Conservation (phyloP, 2,797 vertebrate genomes). For the Mastacembelus armatus region DNA sequence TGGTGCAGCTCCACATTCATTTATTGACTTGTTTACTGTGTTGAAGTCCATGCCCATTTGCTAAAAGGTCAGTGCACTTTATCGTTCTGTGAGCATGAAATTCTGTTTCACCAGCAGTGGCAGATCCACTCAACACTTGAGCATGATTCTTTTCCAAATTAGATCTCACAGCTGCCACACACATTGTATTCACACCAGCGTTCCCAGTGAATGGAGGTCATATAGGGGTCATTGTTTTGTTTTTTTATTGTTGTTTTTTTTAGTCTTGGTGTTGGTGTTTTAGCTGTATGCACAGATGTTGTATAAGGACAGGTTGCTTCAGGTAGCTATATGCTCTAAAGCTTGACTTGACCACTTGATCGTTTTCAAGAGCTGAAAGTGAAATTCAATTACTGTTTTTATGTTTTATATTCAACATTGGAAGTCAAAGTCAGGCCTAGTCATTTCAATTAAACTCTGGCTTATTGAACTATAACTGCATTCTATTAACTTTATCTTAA, state of each 20-base stretch:
- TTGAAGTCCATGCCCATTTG: constrained; percentile 6
- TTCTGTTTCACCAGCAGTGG: constrained; percentile 7
- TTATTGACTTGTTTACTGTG: constrained; percentile 54
- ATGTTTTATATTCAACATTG: constrained; percentile 62
- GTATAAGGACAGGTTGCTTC: not conserved
- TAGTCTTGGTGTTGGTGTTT: not conserved
- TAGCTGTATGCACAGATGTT: not conserved
- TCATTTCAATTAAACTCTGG: constrained; percentile 76
- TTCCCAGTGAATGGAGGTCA: too few species aligned
- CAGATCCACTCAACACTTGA: constrained; percentile 4
- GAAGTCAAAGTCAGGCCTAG: constrained; percentile 54
- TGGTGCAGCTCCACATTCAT: not conserved
- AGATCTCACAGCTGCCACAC: not conserved
- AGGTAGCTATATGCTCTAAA: constrained; percentile 28
- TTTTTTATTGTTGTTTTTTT: not conserved
- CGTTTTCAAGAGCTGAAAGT: constrained; percentile 35
- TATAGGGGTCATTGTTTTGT: too few species aligned
- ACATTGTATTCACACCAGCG: not conserved
- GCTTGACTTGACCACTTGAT: constrained; percentile 33
- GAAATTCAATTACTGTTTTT: constrained; percentile 63
- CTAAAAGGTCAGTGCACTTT: constrained; percentile 36
- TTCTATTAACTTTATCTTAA: constrained; percentile 83
- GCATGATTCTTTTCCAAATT: constrained; percentile 24
- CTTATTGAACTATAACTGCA: constrained; percentile 75
- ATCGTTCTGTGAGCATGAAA: constrained; percentile 24